Evolutionary conservation across 2,888 invertebrate genomes (phyloP).

Genomic region (Caenorhabditis drosophilae): DNA sequence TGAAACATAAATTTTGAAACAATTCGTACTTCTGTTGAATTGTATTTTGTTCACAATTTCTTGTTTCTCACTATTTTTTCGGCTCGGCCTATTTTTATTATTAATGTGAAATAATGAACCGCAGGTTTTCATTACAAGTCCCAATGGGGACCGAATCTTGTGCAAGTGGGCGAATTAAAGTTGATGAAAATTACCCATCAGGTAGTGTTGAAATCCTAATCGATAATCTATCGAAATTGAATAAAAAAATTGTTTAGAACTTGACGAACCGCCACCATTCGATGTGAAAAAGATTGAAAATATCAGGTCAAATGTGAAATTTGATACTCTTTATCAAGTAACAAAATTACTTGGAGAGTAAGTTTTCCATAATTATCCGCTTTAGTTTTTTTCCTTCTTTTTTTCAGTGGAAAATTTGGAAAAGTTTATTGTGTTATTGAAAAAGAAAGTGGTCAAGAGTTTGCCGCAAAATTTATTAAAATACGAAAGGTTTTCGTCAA

Average conservation of each 20-base stretch:
- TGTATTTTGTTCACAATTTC: slow-evolving; percentile 1
- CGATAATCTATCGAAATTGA: too few species aligned
- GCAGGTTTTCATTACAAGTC: slow-evolving; percentile 44
- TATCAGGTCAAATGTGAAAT: slow-evolving; percentile 61
- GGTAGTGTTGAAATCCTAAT: slow-evolving; percentile 25
- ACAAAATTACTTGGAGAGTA: slow-evolving; percentile 60
- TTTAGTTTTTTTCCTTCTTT: not conserved
- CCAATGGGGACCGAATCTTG: slow-evolving; percentile 46
- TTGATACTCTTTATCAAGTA: slow-evolving; percentile 60
- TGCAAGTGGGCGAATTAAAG: slow-evolving; percentile 41
- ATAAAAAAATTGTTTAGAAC: slow-evolving; percentile 47
- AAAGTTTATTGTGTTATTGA: slow-evolving; percentile 74
- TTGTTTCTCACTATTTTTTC: not conserved
- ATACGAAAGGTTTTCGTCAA: slow-evolving; percentile 37
- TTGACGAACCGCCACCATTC: slow-evolving; percentile 65
- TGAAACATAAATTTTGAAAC: not conserved
- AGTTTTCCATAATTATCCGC: slow-evolving; percentile 12
- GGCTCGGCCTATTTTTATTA: too few species aligned
- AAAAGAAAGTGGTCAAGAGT: slow-evolving; percentile 75
- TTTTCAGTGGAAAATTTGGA: slow-evolving; percentile 73
- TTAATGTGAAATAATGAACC: slow-evolving; percentile 16
- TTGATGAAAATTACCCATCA: slow-evolving; percentile 47
- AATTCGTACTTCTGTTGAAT: not conserved
- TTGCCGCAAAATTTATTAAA: slow-evolving; percentile 82
- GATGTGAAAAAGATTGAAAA: slow-evolving; percentile 57